These are phyloP conservation scores for Siniperca knerii DNA, from an alignment of 2,113 vertebrate species.

Conservation along the genomic window DNA sequence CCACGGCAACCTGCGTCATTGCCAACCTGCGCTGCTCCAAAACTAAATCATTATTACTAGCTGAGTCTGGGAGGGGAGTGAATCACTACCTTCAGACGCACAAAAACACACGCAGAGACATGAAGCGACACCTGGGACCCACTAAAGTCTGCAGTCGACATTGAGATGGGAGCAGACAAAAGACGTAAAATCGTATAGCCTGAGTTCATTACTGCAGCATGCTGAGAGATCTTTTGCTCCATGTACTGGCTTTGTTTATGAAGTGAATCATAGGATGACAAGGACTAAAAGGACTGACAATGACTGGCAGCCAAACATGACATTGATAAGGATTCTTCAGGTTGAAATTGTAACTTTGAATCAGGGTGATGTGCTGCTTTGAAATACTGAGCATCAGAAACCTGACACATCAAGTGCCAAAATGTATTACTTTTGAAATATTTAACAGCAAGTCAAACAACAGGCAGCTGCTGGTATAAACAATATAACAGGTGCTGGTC, in stretches of 20 bases:
- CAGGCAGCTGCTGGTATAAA: constrained; percentile 32
- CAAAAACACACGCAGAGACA: neutral
- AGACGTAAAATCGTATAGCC: constrained; percentile 53
- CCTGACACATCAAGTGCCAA: neutral
- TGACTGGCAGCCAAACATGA: constrained; percentile 61
- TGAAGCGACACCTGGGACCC: constrained; percentile 40
- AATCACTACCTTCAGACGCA: constrained; percentile 65
- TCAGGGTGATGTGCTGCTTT: constrained; percentile 14
- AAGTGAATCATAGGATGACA: constrained; percentile 59
- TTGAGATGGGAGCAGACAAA: constrained; percentile 45
- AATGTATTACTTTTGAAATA: constrained; percentile 32
- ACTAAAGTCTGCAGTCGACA: constrained; percentile 42
- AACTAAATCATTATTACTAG: constrained; percentile 75
- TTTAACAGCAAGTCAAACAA: constrained; percentile 32
- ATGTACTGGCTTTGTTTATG: constrained; percentile 56
- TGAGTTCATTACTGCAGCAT: constrained; percentile 46
- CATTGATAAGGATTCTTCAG: constrained; percentile 23
- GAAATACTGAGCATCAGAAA: constrained; percentile 20
- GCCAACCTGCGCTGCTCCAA: constrained; percentile 68
- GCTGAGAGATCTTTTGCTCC: constrained; percentile 26
- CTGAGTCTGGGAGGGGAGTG: constrained; percentile 64
- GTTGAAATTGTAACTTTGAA: constrained; percentile 32
- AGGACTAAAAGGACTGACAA: constrained; percentile 1
- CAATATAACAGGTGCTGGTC: constrained; percentile 6
- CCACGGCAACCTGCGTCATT: constrained; percentile 73